Evolutionary conservation across 2,797 vertebrate species (phyloP).

Genomic region (Nyctibius grandis): DNA sequence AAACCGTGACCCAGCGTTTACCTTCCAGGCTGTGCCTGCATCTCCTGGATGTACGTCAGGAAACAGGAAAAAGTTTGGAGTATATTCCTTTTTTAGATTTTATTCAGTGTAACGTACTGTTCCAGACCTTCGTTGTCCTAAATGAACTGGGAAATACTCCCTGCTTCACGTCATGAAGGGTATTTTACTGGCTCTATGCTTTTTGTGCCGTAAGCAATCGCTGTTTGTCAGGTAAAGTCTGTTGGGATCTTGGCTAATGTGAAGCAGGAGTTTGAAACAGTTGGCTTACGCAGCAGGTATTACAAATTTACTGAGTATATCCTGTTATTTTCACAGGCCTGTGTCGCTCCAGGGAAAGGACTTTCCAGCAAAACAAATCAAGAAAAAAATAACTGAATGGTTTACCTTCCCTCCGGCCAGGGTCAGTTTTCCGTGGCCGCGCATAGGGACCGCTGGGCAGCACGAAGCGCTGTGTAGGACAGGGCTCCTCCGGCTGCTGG

Average conservation of each 20-base stretch:
- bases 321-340: neutral
- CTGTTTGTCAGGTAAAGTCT: neutral
- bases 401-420: neutral
- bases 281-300: neutral
- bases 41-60: neutral
- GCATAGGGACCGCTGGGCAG: neutral
- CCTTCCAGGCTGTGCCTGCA: neutral
- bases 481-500: neutral
- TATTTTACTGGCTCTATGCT: neutral
- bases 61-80: conserved; percentile 14
- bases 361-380: neutral
- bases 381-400: neutral
- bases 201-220: neutral
- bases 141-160: neutral
- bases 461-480: neutral
- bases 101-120: neutral
- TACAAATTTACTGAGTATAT: neutral
- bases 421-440: neutral
- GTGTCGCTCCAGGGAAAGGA: neutral
- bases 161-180: neutral
- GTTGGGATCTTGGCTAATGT: neutral
- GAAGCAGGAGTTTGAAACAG: neutral
- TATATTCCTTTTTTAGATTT: neutral
- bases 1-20: neutral
- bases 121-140: neutral